Conservation (phyloP, 2,797 vertebrate genomes). For the Squalus acanthias region DNA sequence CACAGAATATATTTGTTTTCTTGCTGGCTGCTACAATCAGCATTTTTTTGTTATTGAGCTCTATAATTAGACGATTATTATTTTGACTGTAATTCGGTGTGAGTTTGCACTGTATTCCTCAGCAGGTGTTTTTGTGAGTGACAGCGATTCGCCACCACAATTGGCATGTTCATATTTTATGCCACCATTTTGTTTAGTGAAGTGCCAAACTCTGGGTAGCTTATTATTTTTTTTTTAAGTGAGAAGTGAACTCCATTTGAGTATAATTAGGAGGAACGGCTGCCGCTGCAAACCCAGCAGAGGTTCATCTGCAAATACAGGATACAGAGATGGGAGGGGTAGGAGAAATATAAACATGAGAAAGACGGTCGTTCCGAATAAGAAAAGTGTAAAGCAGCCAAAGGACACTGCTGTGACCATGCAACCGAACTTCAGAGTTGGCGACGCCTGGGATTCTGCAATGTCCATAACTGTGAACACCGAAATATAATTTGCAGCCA, state of each 20-base stretch:
- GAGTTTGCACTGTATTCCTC: not conserved
- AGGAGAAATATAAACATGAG: not conserved
- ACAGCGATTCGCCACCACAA: not conserved
- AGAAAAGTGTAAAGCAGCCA: not conserved
- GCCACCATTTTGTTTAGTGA: not conserved
- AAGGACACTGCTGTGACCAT: not conserved
- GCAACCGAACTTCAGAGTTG: not conserved
- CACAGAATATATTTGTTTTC: conserved; percentile 17
- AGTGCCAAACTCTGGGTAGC: not conserved
- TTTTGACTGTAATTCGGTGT: conserved; percentile 26
- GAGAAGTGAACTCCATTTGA: not conserved
- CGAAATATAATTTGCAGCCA: not conserved
- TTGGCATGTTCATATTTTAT: conserved; percentile 33
- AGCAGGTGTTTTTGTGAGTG: not conserved
- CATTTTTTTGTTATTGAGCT: not conserved
- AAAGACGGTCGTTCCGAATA: not conserved
- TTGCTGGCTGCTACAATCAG: not conserved
- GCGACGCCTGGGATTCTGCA: too few relatives aligned
- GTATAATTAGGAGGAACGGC: not conserved
- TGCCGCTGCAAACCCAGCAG: not conserved
- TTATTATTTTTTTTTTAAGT: conserved; percentile 6
- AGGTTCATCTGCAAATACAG: not conserved
- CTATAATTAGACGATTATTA: not conserved
- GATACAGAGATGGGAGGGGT: not conserved
- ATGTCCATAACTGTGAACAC: too few relatives aligned